Base-by-base conservation (phyloP, 1,140 invertebrate species). In the Drosophila jambulina region DNA sequence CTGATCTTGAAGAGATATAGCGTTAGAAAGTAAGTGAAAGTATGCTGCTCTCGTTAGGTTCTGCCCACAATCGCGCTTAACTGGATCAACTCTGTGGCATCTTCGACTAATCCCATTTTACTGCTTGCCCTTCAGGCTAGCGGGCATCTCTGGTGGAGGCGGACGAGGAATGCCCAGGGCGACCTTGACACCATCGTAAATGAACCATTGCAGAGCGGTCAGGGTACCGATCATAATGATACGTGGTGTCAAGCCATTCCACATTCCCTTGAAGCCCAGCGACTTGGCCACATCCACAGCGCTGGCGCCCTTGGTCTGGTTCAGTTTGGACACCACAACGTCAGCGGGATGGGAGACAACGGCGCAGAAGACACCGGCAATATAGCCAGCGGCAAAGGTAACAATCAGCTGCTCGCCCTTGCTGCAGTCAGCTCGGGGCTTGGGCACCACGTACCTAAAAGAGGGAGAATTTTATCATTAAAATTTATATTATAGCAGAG, bases 171-270 rank as follows among this genome's bases (percentile, higher is more conserved):
- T 96, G 71, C 96, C 94, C 43, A 98, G 94, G 82, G 95, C 96
- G 5, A 98, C 97, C 94, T 98, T 98, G 25, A 99, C 98, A 58
- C 97, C 98, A 93, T 99, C 99, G 91, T 99, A 99, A 93, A 99
- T 99, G 95, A 99, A 99, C 99, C 99, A 99, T 93, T 99, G 99
- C 61, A 98, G 95, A 48, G 98, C 99, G 51, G 99, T 99, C 48
- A 99, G 94, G 12, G 99, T 99, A 96, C 99, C 99, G 92, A 99
- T 99, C 99, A 99, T 99, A 75, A 99, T 96, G 91, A 99, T 99
- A 95, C 99, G 98, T 19, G 99, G 98, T 65, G 95, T 95, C 34
- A 99, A 94, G 87, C 99, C 99, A 93, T 99, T 99, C 99, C 99
- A 99, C 84, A 99, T 95, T 67, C 95, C 95, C 40, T 85, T 93